phyloP scores from a whole-genome alignment of 2,113 vertebrate genomes.

The human region DNA sequence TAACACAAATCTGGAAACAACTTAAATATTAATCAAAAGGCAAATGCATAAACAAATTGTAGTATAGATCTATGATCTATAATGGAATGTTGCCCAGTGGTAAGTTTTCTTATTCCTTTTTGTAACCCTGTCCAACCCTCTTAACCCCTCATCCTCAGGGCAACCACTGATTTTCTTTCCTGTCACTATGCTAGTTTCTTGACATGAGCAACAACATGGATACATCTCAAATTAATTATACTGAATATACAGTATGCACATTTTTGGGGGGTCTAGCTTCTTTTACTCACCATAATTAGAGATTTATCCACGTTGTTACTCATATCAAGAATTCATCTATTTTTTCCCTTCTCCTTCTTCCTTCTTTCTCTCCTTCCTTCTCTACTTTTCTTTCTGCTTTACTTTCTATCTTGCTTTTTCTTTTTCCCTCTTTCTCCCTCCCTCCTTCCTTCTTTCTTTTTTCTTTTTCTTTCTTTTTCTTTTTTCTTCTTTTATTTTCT shows the following conservation, averaged over 20 bases:
- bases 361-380: rapidly evolving
- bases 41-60: not conserved
- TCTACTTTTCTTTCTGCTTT: too few species aligned
- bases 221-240: not conserved
- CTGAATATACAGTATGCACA: too few species aligned
- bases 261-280: too few species aligned
- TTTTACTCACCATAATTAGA: too few species aligned
- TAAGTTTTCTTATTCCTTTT: not conserved
- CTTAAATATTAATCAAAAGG: not conserved
- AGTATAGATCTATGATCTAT: not conserved
- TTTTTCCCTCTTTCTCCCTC: rapidly evolving
- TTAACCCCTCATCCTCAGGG: not conserved
- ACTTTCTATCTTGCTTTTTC: rapidly evolving
- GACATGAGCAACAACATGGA: not conserved
- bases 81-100: not conserved
- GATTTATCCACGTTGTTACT: too few species aligned
- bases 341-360: too few species aligned
- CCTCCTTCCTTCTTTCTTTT: rapidly evolving
- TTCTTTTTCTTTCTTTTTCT: rapidly evolving
- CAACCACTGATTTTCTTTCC: not conserved
- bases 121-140: rapidly evolving
- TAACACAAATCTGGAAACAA: not conserved
- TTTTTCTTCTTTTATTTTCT: not conserved
- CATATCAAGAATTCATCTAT: too few species aligned
- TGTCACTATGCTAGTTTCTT: not conserved